phyloP scores from a whole-genome alignment of 53 echinoderm and acorn worm genomes.

The Holothuria leucospilota region DNA sequence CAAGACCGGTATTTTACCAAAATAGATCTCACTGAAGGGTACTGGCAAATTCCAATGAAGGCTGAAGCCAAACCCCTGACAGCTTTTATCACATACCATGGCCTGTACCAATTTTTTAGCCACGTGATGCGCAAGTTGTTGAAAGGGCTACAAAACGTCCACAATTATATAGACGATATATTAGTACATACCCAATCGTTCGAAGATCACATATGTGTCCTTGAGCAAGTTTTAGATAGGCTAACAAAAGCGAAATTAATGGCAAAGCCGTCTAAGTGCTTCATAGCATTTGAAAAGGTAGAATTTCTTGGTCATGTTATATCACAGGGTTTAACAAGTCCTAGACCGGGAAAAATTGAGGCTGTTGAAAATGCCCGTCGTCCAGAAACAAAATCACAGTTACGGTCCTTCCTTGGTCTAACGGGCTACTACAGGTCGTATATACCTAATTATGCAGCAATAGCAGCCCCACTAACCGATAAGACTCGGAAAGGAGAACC shows the following conservation, averaged over 20 bases:
- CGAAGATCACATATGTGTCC: constrained; percentile 26
- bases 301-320: constrained; percentile 58
- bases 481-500: constrained; percentile 30
- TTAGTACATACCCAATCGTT: constrained; percentile 30
- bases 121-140: constrained; percentile 46
- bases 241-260: constrained; percentile 31
- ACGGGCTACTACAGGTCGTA: constrained; percentile 36
- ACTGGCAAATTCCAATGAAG: constrained; percentile 10
- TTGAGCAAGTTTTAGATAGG: not conserved
- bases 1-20: constrained; percentile 53
- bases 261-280: constrained; percentile 49
- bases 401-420: constrained; percentile 29
- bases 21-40: constrained; percentile 20
- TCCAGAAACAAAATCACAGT: constrained; percentile 36
- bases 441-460: constrained; percentile 37
- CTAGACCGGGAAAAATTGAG: constrained; percentile 52
- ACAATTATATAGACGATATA: constrained; percentile 62
- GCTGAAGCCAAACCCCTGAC: not conserved
- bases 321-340: not conserved
- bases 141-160: constrained; percentile 21
- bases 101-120: constrained; percentile 59
- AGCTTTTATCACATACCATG: constrained; percentile 35
- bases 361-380: constrained; percentile 27
- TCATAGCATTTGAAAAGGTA: not conserved
- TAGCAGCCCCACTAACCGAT: constrained; percentile 31